These are phyloP conservation scores for Catostomus latipinnis DNA, from an alignment of 2,797 vertebrate species.

Conservation along the genomic window DNA sequence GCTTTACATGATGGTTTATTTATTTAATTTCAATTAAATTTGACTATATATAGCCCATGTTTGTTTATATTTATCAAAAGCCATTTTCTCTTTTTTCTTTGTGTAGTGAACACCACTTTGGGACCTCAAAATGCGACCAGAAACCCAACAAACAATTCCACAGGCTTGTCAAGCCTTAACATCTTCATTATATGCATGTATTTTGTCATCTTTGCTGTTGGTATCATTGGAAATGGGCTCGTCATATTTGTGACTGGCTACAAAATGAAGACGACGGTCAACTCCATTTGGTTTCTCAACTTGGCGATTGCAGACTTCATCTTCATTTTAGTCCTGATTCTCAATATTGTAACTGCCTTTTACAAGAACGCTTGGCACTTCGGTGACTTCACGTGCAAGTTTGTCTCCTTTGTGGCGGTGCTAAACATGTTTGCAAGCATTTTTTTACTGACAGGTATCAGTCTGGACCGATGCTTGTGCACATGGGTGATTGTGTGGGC, in stretches of 20 bases:
- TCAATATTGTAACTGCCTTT: slow-evolving; percentile 43
- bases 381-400: slow-evolving; percentile 67
- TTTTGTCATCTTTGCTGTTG: slow-evolving; percentile 60
- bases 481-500: slow-evolving; percentile 72
- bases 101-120: not conserved
- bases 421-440: slow-evolving; percentile 76
- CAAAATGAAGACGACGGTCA: slow-evolving; percentile 72
- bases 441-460: slow-evolving; percentile 71
- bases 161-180: not conserved
- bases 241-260: slow-evolving; percentile 76
- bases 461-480: slow-evolving; percentile 74
- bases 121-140: not conserved
- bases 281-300: slow-evolving; percentile 76
- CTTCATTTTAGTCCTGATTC: slow-evolving; percentile 65
- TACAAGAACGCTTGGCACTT: slow-evolving; percentile 56
- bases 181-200: slow-evolving; percentile 46
- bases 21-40: not conserved
- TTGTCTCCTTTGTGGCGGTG: slow-evolving; percentile 43
- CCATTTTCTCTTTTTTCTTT: not conserved
- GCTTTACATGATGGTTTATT: not conserved
- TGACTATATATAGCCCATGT: too few species aligned
- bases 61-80: not conserved
- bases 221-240: slow-evolving; percentile 68
- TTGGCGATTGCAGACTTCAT: slow-evolving; percentile 76
- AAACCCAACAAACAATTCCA: not conserved